Evolutionary conservation across 2,797 vertebrate genomes (phyloP).

Genomic region (Rhinophrynus dorsalis): DNA sequence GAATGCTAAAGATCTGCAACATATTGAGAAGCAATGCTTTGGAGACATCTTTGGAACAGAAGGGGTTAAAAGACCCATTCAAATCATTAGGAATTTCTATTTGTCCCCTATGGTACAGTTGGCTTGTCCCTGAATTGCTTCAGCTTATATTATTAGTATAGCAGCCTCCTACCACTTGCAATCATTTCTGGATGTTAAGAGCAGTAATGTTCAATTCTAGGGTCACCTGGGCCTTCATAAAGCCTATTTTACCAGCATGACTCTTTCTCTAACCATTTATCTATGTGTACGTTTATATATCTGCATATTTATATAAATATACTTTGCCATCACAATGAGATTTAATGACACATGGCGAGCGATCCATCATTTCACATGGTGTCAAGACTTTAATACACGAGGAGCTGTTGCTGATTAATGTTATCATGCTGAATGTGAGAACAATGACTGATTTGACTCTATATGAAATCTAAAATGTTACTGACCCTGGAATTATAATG

Average conservation of each 20-base stretch:
- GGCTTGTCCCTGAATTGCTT: no score
- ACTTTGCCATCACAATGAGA: slow-evolving; percentile 2
- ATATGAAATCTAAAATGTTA: not conserved
- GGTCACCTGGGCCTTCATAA: not conserved
- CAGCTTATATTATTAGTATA: no score
- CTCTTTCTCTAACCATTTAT: not conserved
- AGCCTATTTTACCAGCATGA: not conserved
- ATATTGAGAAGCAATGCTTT: no score
- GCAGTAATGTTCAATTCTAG: not conserved
- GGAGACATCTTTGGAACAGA: no score
- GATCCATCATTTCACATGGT: slow-evolving; percentile 33
- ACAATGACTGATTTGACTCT: slow-evolving; percentile 16
- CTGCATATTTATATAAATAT: slow-evolving; percentile 18
- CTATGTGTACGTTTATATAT: not conserved
- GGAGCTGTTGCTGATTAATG: slow-evolving; percentile 30
- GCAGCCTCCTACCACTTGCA: no score
- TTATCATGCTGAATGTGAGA: not conserved
- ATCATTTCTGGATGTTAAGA: no score
- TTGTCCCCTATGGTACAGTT: no score
- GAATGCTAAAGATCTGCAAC: no score
- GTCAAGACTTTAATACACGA: slow-evolving; percentile 19
- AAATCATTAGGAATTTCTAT: no score
- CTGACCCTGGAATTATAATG: slow-evolving; percentile 13
- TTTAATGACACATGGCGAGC: slow-evolving; percentile 31
- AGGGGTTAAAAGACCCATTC: no score